phyloP scores from a whole-genome alignment of 2,113 vertebrate species.

The Ageneiosus marmoratus region DNA sequence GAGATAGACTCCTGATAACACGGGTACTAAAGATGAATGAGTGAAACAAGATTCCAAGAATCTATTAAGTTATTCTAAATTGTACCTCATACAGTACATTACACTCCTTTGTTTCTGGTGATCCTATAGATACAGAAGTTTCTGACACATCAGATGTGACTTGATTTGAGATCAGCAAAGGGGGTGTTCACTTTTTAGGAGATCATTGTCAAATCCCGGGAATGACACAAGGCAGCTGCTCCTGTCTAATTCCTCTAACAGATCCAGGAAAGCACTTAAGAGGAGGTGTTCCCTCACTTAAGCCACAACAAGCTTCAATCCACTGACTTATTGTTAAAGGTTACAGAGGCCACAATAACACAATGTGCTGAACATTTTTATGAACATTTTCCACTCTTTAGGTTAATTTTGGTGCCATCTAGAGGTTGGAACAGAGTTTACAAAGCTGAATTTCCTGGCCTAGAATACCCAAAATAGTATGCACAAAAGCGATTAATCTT shows the following conservation, averaged over 20 bases:
- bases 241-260: slow-evolving; percentile 27
- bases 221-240: slow-evolving; percentile 20
- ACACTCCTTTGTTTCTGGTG: background rate
- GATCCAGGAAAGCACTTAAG: slow-evolving; percentile 10
- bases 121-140: background rate
- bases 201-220: slow-evolving; percentile 14
- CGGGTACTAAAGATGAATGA: background rate
- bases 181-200: background rate
- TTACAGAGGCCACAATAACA: background rate
- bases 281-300: background rate
- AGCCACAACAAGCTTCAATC: background rate
- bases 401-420: slow-evolving; percentile 61
- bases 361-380: background rate
- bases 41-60: background rate
- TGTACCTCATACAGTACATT: background rate
- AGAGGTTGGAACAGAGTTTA: slow-evolving; percentile 37
- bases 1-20: background rate
- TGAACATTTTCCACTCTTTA: background rate
- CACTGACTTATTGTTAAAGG: background rate
- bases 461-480: background rate
- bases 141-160: background rate
- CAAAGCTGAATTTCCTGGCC: background rate
- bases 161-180: background rate
- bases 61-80: background rate
- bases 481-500: background rate